These are phyloP conservation scores for Psittacula cyanocephala DNA, from an alignment of 2,113 vertebrate genomes.

Conservation along the genomic window DNA sequence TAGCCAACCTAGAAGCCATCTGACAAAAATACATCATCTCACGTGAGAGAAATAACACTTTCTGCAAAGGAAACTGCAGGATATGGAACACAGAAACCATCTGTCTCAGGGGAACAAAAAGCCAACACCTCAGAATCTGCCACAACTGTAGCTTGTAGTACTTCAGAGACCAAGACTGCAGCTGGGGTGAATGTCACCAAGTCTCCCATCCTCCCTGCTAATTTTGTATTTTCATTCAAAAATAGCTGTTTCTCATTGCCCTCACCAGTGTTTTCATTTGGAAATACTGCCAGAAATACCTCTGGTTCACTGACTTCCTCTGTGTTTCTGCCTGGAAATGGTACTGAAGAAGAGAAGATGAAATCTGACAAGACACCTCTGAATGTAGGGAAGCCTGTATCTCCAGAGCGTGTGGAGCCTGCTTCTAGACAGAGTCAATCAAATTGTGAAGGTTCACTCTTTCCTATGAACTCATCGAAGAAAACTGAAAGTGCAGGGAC, in stretches of 20 bases:
- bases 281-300: background rate
- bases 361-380: background rate
- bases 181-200: background rate
- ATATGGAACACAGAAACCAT: background rate
- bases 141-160: background rate
- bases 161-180: background rate
- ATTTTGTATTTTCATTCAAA: slow-evolving; percentile 8
- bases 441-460: background rate
- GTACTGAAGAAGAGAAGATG: background rate
- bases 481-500: background rate
- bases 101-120: background rate
- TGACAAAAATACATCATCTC: background rate
- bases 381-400: background rate
- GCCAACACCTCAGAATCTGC: background rate
- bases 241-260: background rate
- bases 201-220: background rate
- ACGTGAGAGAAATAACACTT: background rate
- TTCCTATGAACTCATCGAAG: background rate
- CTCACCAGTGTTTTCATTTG: slow-evolving; percentile 33
- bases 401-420: background rate
- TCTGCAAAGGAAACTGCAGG: background rate
- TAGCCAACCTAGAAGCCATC: background rate
- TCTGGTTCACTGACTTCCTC: background rate
- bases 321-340: background rate
- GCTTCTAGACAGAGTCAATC: background rate